A percentile compares a stretch with the other conserved stretches of the same genome.
These are phyloP conservation scores for Patella pellucida DNA, from an alignment of 2,888 invertebrate genomes.

Conservation along the genomic window DNA sequence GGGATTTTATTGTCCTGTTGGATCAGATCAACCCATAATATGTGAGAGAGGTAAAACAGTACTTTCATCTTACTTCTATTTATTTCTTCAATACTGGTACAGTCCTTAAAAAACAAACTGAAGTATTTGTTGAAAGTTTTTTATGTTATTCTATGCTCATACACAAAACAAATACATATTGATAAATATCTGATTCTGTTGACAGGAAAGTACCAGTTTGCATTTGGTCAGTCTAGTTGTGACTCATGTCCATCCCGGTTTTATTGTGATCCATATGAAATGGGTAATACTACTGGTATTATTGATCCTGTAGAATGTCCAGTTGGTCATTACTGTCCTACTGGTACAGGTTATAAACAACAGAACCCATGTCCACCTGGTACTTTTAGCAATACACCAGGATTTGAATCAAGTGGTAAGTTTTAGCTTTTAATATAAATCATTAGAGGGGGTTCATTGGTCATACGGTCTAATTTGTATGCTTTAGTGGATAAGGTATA, in stretches of 20 bases:
- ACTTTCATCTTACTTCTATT: background rate
- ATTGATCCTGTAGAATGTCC: slow-evolving; percentile 58
- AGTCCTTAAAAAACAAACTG: too few species aligned
- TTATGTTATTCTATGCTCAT: too few species aligned
- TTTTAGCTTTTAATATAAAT: background rate
- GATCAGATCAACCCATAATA: slow-evolving; percentile 52
- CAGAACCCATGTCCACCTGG: slow-evolving; percentile 65
- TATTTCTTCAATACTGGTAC: background rate
- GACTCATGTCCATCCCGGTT: slow-evolving; percentile 50
- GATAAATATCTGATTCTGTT: background rate
- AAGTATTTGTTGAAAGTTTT: too few species aligned
- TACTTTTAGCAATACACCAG: slow-evolving; percentile 45
- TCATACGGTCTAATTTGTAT: too few species aligned
- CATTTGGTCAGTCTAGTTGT: slow-evolving; percentile 46
- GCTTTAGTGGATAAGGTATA: too few species aligned
- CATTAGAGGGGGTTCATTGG: too few species aligned
- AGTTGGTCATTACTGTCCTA: slow-evolving; percentile 62
- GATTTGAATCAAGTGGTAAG: slow-evolving; percentile 44
- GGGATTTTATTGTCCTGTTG: slow-evolving; percentile 62
- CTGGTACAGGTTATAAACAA: slow-evolving; percentile 52
- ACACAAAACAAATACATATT: background rate
- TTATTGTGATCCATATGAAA: slow-evolving; percentile 67
- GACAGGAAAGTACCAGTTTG: slow-evolving; percentile 56
- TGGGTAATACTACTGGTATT: slow-evolving; percentile 60
- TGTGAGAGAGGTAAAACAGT: slow-evolving; percentile 55